phyloP scores from a whole-genome alignment of 2,888 invertebrate genomes.

The Eretmocerus hayati region DNA sequence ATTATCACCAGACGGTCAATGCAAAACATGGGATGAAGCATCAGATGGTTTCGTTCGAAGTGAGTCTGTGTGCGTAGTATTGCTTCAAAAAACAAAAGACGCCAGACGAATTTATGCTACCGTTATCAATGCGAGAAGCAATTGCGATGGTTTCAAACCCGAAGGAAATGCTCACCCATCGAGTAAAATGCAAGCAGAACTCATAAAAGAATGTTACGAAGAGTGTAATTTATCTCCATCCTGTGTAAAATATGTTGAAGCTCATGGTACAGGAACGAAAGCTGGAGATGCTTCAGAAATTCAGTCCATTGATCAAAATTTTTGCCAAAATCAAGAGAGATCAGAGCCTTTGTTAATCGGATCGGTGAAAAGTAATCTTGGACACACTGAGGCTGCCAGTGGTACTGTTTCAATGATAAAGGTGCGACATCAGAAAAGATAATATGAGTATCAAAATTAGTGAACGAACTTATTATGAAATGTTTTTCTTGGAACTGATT shows the following conservation, averaged over 20 bases:
- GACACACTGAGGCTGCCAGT: constrained; percentile 82
- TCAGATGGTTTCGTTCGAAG: constrained; percentile 80
- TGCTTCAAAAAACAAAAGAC: constrained; percentile 56
- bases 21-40: constrained; percentile 83
- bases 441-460: constrained; percentile 10
- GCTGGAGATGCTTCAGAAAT: constrained; percentile 88
- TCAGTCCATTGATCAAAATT: constrained; percentile 68
- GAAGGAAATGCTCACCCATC: constrained; percentile 28
- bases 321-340: too few species aligned
- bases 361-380: constrained; percentile 88
- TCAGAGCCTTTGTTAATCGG: constrained; percentile 73
- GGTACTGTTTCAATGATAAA: constrained; percentile 77
- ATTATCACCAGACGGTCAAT: constrained; percentile 75
- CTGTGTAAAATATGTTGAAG: constrained; percentile 56
- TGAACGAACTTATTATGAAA: neutral
- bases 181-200: constrained; percentile 26
- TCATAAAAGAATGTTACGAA: constrained; percentile 51
- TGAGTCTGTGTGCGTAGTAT: constrained; percentile 65
- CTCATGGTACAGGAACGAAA: constrained; percentile 65
- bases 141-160: constrained; percentile 49
- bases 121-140: constrained; percentile 50
- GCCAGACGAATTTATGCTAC: constrained; percentile 47
- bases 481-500: constrained; percentile 66
- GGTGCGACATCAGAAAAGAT: constrained; percentile 69
- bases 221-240: constrained; percentile 53